Conservation (phyloP, 2,888 invertebrate species). For the Unio delphinus region DNA sequence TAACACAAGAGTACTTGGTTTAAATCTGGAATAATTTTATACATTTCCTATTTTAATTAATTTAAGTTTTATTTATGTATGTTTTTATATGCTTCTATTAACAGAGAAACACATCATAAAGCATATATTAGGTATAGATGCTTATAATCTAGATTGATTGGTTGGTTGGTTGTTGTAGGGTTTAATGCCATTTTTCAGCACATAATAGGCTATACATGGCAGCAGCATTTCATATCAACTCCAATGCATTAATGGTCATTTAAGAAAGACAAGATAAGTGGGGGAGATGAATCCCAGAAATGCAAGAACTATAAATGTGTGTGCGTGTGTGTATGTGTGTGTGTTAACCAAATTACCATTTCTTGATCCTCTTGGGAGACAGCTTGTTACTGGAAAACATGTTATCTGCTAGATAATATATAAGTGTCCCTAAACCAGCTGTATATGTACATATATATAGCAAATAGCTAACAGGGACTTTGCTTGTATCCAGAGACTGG, state of each 20-base stretch:
- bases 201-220: too few species aligned
- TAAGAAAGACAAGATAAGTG: too few species aligned
- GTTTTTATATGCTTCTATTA: too few species aligned
- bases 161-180: too few species aligned
- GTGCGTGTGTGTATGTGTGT: constrained; percentile 3
- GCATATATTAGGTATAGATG: too few species aligned
- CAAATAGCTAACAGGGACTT: constrained; percentile 46
- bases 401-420: constrained; percentile 67
- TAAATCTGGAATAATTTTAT: neutral
- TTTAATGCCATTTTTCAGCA: too few species aligned
- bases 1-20: neutral
- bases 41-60: neutral
- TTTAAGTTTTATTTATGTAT: too few species aligned
- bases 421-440: constrained; percentile 45
- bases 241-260: too few species aligned
- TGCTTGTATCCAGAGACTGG: constrained; percentile 47
- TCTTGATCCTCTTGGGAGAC: constrained; percentile 64
- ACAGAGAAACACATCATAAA: constrained; percentile 1
- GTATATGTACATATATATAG: constrained; percentile 54
- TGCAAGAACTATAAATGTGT: too few species aligned
- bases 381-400: constrained; percentile 65
- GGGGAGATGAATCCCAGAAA: too few species aligned
- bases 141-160: too few species aligned
- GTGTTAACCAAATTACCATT: constrained; percentile 48
- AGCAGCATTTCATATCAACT: too few species aligned